phyloP scores from a whole-genome alignment of 2,888 invertebrate genomes.

The Caenorhabditis parvicauda region DNA sequence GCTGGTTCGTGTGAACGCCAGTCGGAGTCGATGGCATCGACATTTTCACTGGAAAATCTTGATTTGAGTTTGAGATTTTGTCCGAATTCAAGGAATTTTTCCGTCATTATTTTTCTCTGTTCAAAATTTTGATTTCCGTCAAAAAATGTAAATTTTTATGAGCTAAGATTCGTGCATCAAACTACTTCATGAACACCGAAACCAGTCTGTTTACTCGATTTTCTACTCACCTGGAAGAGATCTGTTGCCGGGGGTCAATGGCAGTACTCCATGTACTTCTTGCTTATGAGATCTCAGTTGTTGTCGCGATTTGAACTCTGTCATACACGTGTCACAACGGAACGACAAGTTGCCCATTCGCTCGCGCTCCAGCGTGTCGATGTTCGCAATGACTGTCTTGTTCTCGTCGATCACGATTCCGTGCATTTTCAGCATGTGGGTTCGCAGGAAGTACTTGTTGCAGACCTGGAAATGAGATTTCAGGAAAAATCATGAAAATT shows the following conservation, averaged over 20 bases:
- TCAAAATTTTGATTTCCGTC: too few relatives aligned
- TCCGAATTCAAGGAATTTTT: too few relatives aligned
- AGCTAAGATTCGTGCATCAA: too few relatives aligned
- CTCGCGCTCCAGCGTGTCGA: conserved; percentile 60
- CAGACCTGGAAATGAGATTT: conserved; percentile 74
- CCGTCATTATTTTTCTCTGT: too few relatives aligned
- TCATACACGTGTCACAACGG: conserved; percentile 92
- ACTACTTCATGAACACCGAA: too few relatives aligned
- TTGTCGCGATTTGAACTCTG: conserved; percentile 95
- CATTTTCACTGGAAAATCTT: conserved; percentile 3
- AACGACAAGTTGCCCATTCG: conserved; percentile 53
- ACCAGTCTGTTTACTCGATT: too few relatives aligned
- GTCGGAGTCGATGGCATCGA: conserved; percentile 20
- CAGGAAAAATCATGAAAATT: neutral
- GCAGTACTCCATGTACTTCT: conserved; percentile 86
- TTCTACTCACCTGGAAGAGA: neutral
- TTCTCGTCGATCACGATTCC: conserved; percentile 65
- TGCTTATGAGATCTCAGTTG: conserved; percentile 95
- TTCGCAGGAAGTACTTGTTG: conserved; percentile 99
- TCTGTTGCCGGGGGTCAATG: conserved; percentile 27
- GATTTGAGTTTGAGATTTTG: too few relatives aligned
- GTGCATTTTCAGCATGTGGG: conserved; percentile 80
- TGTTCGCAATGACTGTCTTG: conserved; percentile 62
- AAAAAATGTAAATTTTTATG: too few relatives aligned
- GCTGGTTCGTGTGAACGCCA: too few relatives aligned